Evolutionary conservation across 2,113 vertebrate species (phyloP).

Genomic region (Dipodomys spectabilis): DNA sequence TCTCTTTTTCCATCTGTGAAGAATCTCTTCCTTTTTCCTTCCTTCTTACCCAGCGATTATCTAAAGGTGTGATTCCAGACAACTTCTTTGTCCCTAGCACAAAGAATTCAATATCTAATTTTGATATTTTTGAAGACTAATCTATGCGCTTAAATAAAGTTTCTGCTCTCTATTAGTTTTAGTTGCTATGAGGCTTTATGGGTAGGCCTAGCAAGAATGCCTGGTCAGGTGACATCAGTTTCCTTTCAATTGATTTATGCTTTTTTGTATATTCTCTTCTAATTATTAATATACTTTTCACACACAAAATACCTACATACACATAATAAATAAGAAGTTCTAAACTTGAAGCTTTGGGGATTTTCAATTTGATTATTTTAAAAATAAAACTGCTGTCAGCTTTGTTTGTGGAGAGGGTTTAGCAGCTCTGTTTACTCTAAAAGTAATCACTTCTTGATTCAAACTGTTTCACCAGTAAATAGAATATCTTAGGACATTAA

Average conservation of each 20-base stretch:
- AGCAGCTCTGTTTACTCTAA: conserved; percentile 87
- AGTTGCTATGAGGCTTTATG: neutral
- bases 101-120: conserved; percentile 55
- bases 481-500: conserved; percentile 91
- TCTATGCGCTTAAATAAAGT: neutral
- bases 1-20: neutral
- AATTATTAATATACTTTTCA: conserved; percentile 78
- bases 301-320: conserved; percentile 18
- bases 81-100: neutral
- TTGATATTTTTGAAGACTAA: conserved; percentile 34
- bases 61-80: neutral
- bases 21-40: neutral
- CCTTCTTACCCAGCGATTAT: neutral
- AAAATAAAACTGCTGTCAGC: conserved; percentile 75
- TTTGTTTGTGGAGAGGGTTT: conserved; percentile 83
- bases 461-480: conserved; percentile 87
- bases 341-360: conserved; percentile 76
- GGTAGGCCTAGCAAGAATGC: neutral
- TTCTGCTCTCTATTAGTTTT: conserved; percentile 48
- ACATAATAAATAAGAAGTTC: conserved; percentile 73
- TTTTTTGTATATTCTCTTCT: conserved; percentile 31
- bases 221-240: neutral
- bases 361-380: conserved; percentile 83
- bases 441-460: conserved; percentile 90
- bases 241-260: conserved; percentile 21